Base-by-base conservation (phyloP, 2,888 invertebrate species). In the Thumatha senex region DNA sequence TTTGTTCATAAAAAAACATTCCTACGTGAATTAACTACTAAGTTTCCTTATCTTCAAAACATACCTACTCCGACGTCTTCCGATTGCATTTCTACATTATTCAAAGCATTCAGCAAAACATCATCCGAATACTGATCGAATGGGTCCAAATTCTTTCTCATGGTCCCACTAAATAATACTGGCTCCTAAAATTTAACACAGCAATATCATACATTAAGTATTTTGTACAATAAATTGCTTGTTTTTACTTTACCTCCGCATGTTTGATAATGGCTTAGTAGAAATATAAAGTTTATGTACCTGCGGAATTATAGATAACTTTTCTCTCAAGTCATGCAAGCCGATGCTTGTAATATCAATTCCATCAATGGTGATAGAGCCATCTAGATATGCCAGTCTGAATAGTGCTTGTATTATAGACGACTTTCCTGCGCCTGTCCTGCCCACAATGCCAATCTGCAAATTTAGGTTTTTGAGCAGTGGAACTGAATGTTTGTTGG, bases 111-210 rank as follows among this genome's bases (percentile, higher is more conserved):
- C 94, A 98, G 95, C 13, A 98, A 79, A 24, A 94, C 86, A 0
- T 93, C 92, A 70, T 98, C 98, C 0, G 92, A 81, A 70, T 95
- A 95, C 62, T 95, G 93, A 51, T 95, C 93, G 70, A 96, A 96
- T 0, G 96, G 96, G 84, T 96, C 96, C 55, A 96, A 85, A 78
- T 96, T 96, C 71, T 95, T 95, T 33, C 98, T 93, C 79, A 98
- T 90, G 0, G 95, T 95, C 2, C 98, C 98, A 36, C 96, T 96
- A 76, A 98, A 96, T 11, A 97, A 78, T 3, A 96, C 95, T 0
- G 96, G 96, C 71, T 96, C 96, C 89, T 97, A 93, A 30, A 72
- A 65, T 40, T 12, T 0, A 13, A 46, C 0, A n/a, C 31, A 8
- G 11, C 31, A 7, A 8, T 30, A 30, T 5, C 30, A 30, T n/a